Evolutionary conservation across 2,113 vertebrate genomes (phyloP).

Genomic region (Coturnix japonica): DNA sequence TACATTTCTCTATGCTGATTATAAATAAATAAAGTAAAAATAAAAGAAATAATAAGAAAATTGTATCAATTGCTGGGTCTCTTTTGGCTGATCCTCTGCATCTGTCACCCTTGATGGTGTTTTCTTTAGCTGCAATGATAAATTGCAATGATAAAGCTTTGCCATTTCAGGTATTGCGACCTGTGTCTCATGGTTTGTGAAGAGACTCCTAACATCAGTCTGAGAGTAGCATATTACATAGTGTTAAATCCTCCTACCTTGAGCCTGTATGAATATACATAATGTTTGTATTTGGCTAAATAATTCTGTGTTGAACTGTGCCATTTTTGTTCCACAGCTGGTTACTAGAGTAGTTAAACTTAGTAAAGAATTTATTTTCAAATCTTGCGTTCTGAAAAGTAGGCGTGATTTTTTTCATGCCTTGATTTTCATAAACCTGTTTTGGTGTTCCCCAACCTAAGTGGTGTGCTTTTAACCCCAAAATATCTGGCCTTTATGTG

Average conservation of each 20-base stretch:
- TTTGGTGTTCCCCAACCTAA: not conserved
- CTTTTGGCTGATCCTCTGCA: not conserved
- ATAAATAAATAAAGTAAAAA: too few relatives aligned
- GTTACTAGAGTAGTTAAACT: not conserved
- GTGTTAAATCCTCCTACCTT: not conserved
- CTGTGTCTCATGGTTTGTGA: not conserved
- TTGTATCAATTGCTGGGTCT: fast-evolving
- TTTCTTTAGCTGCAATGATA: not conserved
- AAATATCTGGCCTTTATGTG: not conserved
- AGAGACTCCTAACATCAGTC: not conserved
- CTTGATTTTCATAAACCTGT: too few relatives aligned
- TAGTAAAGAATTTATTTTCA: not conserved
- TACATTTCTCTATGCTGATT: fast-evolving
- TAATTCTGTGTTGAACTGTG: not conserved
- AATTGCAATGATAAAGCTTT: not conserved
- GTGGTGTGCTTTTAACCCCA: not conserved
- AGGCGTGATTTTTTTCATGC: not conserved
- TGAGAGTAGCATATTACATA: not conserved
- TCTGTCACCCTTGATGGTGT: fast-evolving
- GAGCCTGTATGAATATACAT: not conserved
- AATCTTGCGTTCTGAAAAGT: not conserved
- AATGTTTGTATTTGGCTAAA: not conserved
- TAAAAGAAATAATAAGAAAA: not conserved
- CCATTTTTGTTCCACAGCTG: not conserved
- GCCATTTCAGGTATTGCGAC: not conserved